Evolutionary conservation across 2,797 vertebrate genomes (phyloP), one percentile per base, ranked within the genome.

Genomic region (Danio jaintianensis): DNA sequence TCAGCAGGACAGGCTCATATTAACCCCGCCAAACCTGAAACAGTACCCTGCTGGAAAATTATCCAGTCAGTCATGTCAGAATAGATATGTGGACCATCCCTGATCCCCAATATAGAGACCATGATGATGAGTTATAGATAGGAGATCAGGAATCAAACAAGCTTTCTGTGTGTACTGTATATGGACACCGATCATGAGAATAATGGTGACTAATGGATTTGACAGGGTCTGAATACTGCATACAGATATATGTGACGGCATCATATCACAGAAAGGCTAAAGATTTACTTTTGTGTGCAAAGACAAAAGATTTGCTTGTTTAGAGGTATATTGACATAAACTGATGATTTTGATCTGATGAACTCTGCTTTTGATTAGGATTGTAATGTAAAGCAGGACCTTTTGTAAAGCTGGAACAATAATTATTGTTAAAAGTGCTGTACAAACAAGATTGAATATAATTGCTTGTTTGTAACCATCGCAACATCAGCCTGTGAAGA

Each of bases 381-480:
- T n/a, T n/a, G n/a, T n/a, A n/a, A n/a, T n/a, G n/a, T n/a, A n/a
- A n/a, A n/a, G n/a, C n/a, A n/a, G n/a, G n/a, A n/a, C n/a, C n/a
- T n/a, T n/a, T n/a, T n/a, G n/a, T n/a, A n/a, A n/a, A n/a, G n/a
- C n/a, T n/a, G n/a, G n/a, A n/a, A n/a, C n/a, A n/a, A n/a, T n/a
- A n/a, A n/a, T n/a, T 3, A 29, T 29, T 29, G 29, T 29, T 29
- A 29, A 29, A 29, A 29, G 29, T 1, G 29, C 29, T 29, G 29
- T 29, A 29, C 29, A 29, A 29, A 29, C 29, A 29, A 29, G 29
- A 29, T 29, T 29, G 29, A 29, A 29, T 29, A 29, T 29, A 29
- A 29, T 3, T 29, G 29, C 29, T 29, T 29, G 90, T 92, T 93
- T 92, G 93, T 94, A 90, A 88, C 93, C 91, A 94, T 92, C 90